phyloP scores from a whole-genome alignment of 2,797 vertebrate genomes.

The Coilia nasus region DNA sequence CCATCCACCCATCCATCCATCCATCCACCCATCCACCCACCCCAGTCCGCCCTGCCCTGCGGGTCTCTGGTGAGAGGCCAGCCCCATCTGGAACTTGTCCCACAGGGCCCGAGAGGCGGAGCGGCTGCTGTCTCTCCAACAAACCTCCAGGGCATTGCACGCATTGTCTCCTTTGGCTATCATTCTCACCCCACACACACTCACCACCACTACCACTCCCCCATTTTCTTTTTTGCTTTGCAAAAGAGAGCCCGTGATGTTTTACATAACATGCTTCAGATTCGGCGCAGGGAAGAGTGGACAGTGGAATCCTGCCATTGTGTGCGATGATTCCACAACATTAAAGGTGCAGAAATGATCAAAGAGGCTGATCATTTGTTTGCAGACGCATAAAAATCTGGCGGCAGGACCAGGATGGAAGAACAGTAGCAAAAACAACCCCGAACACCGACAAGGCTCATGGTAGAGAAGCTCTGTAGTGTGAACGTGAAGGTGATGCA shows the following conservation, averaged over 20 bases:
- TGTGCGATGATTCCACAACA: conserved; percentile 48
- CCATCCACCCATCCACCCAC: too few species aligned
- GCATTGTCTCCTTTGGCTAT: conserved; percentile 67
- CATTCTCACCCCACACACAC: conserved; percentile 47
- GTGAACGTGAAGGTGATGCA: not conserved
- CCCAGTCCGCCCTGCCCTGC: conserved; percentile 52
- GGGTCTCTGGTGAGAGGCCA: not conserved
- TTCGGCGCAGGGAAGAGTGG: conserved; percentile 63
- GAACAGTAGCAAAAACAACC: not conserved
- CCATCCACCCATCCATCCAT: conserved; percentile 35
- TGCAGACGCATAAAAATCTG: not conserved
- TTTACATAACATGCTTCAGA: conserved; percentile 73
- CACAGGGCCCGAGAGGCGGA: conserved; percentile 54
- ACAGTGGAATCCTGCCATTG: conserved; percentile 73
- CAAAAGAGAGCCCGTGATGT: conserved; percentile 70
- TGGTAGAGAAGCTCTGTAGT: not conserved
- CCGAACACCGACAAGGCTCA: not conserved
- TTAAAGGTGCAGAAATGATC: conserved; percentile 40
- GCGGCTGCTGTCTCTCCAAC: conserved; percentile 45
- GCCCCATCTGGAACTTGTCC: conserved; percentile 26
- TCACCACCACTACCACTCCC: conserved; percentile 2
- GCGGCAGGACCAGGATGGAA: not conserved
- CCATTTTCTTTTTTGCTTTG: conserved; percentile 67
- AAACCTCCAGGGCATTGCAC: conserved; percentile 63
- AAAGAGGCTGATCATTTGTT: not conserved